Base-by-base conservation (phyloP, 1,140 invertebrate species). In the Aphidius gifuensis region DNA sequence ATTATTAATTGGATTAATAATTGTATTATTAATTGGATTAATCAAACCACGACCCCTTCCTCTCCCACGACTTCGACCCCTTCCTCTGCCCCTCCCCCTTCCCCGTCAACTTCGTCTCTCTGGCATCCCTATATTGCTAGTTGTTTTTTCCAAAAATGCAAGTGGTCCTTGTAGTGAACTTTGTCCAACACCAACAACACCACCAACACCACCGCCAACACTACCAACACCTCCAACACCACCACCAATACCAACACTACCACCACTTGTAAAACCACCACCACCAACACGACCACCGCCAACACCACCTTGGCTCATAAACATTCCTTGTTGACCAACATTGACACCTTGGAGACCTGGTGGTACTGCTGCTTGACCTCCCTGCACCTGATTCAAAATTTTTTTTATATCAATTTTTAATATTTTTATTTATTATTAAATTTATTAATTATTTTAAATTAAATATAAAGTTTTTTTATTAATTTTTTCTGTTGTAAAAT, bases 121-220 rank as follows among this genome's bases (percentile, higher is more conserved):
- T 9, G 84, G 84, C 83, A 88, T 87, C 50, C 87, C 87, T 77
- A 89, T 89, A 71, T 87, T 88, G 74, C 87, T 88, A 69, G 87
- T 88, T 62, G 87, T 89, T 80, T 88, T 88, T 76, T 89, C 87
- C 51, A 90, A 77, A 68, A 83, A 89, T 8, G 87, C 87, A 58
- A 88, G 72, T 6, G 87, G 88, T 43, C 87, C 86, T 64, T 87
- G 87, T 32, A 87, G 73, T 7, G 83, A 72, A 44, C 80, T 83
- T 59, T 64, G 76, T 11, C 77, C 78, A 8, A 78, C 74, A 49
- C 70, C 69, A 6, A 77, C 74, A 44, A 69, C 69, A 47, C 69
- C 73, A 7, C 78, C 75, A 8, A 74, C 69, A 46, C 79, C 77
- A 9, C 73, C 73, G 23, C 68, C 62, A 3, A 63, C 60, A 50